Base-by-base conservation (phyloP, 2,888 invertebrate genomes). In the Drosophila buzzatii region DNA sequence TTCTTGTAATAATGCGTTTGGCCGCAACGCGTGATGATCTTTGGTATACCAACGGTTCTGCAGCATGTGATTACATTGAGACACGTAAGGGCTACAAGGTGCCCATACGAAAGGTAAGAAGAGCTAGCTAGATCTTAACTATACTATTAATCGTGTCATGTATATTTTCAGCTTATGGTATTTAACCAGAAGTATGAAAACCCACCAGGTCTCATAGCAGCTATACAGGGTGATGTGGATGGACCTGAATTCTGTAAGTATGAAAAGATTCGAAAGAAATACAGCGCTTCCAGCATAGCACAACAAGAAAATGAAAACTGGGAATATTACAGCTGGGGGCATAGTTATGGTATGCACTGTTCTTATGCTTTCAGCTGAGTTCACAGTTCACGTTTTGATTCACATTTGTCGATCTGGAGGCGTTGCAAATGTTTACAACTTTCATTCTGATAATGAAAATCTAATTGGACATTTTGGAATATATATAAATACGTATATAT, bases 21-120 rank as follows among this genome's bases (percentile, higher is more conserved):
- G 81, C 79, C 0, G 6, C 76, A 2, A 90, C 85, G 0, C 83
- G 90, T 0, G 88, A 90, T 65, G 92, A 92, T 67, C 85, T 91
- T 4, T 81, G 69, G 79, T 92, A 68, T 47, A 74, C 83, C 2
- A 85, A 69, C 35, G 39, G 60, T 10, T 39, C 70, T 1, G 77
- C 77, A 6, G 33, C 65, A 23, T 78, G 66, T 20, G 90, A 90
- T 7, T 33, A 37, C 31, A 23, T 90, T 0, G 91, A 91, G 47
- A 90, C 88, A 0, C 81, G 90, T 14, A 9, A 2, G 0, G 90
- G 90, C 6, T 85, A 89, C 65, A 52, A 70, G 2, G 64, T 61
- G 1, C 71, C 63, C 0, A 33, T 65, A 14, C 77, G 79, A 14
- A 91, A 89, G 76, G 90, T 87, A n/a, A 58, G 27, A 4, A 14